These are phyloP conservation scores for Melinopterus prodromus DNA, from an alignment of 2,888 invertebrate species.

Conservation along the genomic window DNA sequence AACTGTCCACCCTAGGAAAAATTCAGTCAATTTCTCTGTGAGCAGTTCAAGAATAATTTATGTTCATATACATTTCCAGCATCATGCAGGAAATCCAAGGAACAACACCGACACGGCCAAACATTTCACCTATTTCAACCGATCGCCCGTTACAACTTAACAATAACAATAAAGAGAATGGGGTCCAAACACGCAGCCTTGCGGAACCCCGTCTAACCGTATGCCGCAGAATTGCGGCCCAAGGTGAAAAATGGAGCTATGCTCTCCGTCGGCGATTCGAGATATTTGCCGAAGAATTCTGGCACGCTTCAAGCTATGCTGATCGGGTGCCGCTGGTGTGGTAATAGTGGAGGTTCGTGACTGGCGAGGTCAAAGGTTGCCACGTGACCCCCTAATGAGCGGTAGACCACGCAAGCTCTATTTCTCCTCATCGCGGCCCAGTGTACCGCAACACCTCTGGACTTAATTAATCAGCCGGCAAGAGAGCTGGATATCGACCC, in stretches of 20 bases:
- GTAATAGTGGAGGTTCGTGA: conserved; percentile 25
- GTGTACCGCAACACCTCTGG: conserved; percentile 22
- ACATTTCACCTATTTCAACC: no score
- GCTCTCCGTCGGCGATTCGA: neutral
- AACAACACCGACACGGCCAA: no score
- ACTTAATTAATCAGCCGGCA: conserved; percentile 12
- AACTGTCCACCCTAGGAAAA: no score
- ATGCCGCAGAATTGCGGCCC: neutral
- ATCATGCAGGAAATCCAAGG: no score
- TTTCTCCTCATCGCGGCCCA: conserved; percentile 11
- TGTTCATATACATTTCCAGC: no score
- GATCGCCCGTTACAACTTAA: neutral
- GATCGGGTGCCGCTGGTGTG: conserved; percentile 17
- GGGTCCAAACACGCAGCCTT: neutral
- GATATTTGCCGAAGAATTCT: conserved; percentile 7
- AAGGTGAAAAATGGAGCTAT: neutral
- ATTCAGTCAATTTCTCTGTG: no score
- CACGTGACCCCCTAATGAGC: conserved; percentile 26
- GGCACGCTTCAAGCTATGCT: conserved; percentile 19
- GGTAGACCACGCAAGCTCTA: conserved; percentile 23
- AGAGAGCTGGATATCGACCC: neutral
- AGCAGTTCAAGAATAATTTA: no score
- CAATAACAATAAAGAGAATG: neutral
- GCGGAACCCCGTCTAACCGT: neutral
- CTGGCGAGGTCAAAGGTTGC: conserved; percentile 24